A percentile compares a stretch with the other conserved stretches of the same genome.
Conservation (phyloP, 1,140 invertebrate species). For the Cepaea nemoralis region DNA sequence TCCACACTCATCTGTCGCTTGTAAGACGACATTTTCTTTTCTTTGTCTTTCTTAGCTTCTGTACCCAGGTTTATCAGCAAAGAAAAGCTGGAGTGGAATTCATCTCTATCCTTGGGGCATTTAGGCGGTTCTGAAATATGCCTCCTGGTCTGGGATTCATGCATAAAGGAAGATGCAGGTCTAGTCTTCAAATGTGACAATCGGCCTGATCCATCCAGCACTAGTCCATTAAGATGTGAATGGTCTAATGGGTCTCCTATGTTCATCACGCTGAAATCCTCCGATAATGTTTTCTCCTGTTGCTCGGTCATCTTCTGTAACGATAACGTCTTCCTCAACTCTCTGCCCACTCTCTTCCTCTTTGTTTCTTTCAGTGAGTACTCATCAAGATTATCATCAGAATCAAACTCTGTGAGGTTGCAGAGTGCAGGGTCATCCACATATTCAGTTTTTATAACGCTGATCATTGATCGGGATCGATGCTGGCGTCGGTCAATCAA, state of each 20-base stretch:
- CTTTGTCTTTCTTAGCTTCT: constrained; percentile 74
- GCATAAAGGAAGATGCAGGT: constrained; percentile 43
- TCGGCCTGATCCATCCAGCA: constrained; percentile 26
- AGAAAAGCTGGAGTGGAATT: constrained; percentile 80
- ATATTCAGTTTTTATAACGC: constrained; percentile 61
- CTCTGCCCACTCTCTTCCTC: constrained; percentile 51
- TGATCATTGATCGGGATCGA: constrained; percentile 45
- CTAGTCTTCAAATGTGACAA: constrained; percentile 33
- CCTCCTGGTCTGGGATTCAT: constrained; percentile 46
- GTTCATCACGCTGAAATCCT: constrained; percentile 49
- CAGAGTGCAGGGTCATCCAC: constrained; percentile 54
- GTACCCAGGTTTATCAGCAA: constrained; percentile 82
- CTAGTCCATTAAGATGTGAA: constrained; percentile 5
- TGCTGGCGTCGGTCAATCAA: constrained; percentile 44
- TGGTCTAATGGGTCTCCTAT: constrained; percentile 20
- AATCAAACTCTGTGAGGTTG: constrained; percentile 57
- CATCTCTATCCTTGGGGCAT: constrained; percentile 74
- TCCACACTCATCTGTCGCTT: constrained; percentile 81
- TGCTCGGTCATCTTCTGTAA: constrained; percentile 55
- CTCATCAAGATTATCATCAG: constrained; percentile 61
- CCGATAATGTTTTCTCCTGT: constrained; percentile 55
- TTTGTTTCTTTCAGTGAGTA: constrained; percentile 52
- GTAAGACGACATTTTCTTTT: constrained; percentile 53
- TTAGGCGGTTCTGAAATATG: constrained; percentile 57
- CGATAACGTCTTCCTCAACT: constrained; percentile 56